Evolutionary conservation across 2,113 vertebrate genomes (phyloP), one percentile per base, ranked within the genome.

Genomic region (Falco punctatus): DNA sequence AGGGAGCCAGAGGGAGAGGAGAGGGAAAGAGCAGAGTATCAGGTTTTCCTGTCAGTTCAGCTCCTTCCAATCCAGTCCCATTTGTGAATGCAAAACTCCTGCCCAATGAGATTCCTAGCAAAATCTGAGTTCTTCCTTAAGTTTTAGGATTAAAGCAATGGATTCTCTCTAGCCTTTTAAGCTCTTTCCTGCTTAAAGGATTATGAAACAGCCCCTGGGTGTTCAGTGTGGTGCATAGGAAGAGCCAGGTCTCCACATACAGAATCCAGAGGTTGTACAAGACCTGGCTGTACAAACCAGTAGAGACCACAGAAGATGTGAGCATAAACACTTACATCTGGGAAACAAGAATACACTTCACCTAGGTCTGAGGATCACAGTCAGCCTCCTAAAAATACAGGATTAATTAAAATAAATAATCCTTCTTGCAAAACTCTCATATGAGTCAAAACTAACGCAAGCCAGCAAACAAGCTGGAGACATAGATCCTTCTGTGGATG

Each of bases 161-260:
- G 74, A 94, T 93, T 85, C 84, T 79, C 70, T 77, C 85, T 74
- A 95, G 91, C 58, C 81, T 85, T 89, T 88, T 87, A 96, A 96
- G 81, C 78, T 82, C 90, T 30, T 86, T 93, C 54, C 93, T 86
- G 66, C 87, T 96, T 96, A 96, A 90, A 73, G 87, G 94, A 96
- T 97, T 97, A 96, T 21, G 66, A 69, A 95, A 73, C 49, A 88
- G 71, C 32, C 22, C 54, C 78, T 32, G 23, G 30, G 48, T 66
- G 54, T 81, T 88, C 66, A 55, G 0, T 18, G 40, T 2, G 59
- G 62, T 2, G 17, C 79, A 88, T 57, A 73, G 81, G 87, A 95
- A 26, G 35, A 87, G 46, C 23, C 35, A 87, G 44, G 27, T 54
- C 66, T 87, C 62, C 87, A 88, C 72, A 85, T 6, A 66, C 0